A percentile compares a stretch with the other conserved stretches of the same genome.
Evolutionary conservation across 2,113 vertebrate genomes (phyloP).

Genomic region (Hystrix brachyura): DNA sequence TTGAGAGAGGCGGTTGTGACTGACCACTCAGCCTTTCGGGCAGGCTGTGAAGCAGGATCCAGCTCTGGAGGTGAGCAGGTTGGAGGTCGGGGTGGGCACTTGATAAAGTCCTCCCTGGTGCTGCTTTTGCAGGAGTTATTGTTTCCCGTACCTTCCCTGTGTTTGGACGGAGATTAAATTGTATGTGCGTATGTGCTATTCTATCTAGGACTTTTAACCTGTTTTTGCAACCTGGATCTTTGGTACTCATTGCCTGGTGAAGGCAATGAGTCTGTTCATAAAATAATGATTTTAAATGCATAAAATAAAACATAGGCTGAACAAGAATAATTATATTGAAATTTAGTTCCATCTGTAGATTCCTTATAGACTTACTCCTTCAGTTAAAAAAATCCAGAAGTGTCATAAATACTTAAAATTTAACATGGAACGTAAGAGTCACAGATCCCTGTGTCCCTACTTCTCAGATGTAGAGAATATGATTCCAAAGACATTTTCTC

Average conservation of each 20-base stretch:
- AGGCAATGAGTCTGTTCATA: background rate
- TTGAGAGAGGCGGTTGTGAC: background rate
- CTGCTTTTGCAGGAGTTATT: background rate
- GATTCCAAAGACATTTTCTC: background rate
- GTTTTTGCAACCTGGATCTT: background rate
- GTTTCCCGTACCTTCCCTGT: background rate
- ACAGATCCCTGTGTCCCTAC: background rate
- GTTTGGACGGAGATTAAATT: slow-evolving; percentile 6
- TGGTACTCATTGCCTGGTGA: background rate
- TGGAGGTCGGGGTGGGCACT: background rate
- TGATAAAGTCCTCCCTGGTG: background rate
- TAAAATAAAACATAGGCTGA: slow-evolving; percentile 18
- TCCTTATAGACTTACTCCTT: background rate
- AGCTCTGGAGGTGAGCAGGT: background rate
- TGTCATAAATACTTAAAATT: slow-evolving; percentile 21
- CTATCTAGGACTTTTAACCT: background rate
- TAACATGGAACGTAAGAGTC: background rate
- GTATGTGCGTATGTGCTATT: background rate
- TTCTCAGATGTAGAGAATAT: background rate
- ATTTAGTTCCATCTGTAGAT: background rate
- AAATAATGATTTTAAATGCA: slow-evolving; percentile 24
- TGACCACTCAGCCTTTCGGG: background rate
- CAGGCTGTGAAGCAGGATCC: background rate
- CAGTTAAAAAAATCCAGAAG: slow-evolving; percentile 17
- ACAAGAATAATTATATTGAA: slow-evolving; percentile 29